These are phyloP conservation scores for Oreochromis spilurus DNA, from an alignment of 2,113 vertebrate species.

Conservation along the genomic window DNA sequence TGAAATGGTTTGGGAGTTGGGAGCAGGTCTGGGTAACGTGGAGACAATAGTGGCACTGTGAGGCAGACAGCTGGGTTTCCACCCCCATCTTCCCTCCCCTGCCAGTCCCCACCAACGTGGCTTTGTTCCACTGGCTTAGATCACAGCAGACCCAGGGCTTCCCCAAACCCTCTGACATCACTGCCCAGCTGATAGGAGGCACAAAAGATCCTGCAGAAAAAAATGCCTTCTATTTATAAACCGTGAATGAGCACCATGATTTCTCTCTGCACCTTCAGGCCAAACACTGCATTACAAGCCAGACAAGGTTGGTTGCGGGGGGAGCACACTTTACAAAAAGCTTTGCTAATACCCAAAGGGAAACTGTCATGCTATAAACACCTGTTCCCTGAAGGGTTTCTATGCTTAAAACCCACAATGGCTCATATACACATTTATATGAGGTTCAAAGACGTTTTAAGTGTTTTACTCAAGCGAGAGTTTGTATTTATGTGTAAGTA, in stretches of 20 bases:
- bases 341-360: not conserved
- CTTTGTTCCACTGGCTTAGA: conserved; percentile 55
- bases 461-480: not conserved
- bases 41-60: conserved; percentile 55
- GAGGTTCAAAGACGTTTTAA: not conserved
- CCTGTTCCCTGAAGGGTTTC: not conserved
- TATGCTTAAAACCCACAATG: not conserved
- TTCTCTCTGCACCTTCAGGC: not conserved
- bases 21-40: conserved; percentile 21
- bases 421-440: not conserved
- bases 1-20: conserved; percentile 5
- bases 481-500: not conserved
- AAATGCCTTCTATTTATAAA: conserved; percentile 41
- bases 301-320: not conserved
- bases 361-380: not conserved
- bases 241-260: conserved; percentile 6
- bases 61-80: conserved; percentile 53
- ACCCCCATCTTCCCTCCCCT: conserved; percentile 1
- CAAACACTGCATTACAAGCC: not conserved
- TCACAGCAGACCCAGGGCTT: conserved; percentile 29
- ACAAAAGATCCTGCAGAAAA: conserved; percentile 20
- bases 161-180: conserved; percentile 66
- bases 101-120: not conserved
- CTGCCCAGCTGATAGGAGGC: conserved; percentile 57
- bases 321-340: not conserved